These are phyloP conservation scores for Brachyhypopomus occidentalis DNA, from an alignment of 2,113 vertebrate species.

Conservation along the genomic window DNA sequence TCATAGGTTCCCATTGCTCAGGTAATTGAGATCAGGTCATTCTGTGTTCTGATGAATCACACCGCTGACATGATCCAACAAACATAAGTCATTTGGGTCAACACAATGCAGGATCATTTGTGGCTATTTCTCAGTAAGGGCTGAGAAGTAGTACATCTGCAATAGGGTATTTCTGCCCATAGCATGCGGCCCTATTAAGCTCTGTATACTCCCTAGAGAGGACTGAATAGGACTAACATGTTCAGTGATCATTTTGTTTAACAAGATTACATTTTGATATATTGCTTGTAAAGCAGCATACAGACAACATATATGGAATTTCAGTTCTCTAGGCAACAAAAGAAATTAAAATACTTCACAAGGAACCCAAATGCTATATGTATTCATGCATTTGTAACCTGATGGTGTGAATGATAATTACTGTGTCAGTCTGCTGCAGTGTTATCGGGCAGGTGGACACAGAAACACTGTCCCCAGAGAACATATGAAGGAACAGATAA, in stretches of 20 bases:
- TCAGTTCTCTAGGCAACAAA: not conserved
- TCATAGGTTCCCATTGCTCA: too few relatives aligned
- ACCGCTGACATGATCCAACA: too few relatives aligned
- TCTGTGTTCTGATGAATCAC: too few relatives aligned
- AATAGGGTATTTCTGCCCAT: too few relatives aligned
- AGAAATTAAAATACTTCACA: too few relatives aligned
- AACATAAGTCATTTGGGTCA: too few relatives aligned
- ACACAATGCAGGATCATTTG: too few relatives aligned
- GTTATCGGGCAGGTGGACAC: not conserved
- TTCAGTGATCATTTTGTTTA: not conserved
- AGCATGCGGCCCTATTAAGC: too few relatives aligned
- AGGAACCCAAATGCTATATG: not conserved
- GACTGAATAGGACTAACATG: not conserved
- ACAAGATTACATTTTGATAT: not conserved
- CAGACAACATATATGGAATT: not conserved
- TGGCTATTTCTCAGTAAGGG: too few relatives aligned
- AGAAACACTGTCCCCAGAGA: not conserved
- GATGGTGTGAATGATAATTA: constrained; percentile 16
- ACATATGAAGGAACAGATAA: constrained; percentile 34
- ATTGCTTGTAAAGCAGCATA: not conserved
- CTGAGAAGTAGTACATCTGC: too few relatives aligned
- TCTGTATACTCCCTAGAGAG: not conserved
- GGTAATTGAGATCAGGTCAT: too few relatives aligned
- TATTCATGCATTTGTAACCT: not conserved
- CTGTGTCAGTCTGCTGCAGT: constrained; percentile 8